Evolutionary conservation across 2,888 invertebrate species (phyloP), one percentile per base, ranked within the genome.

Genomic region (Eristalinus sepulchralis): DNA sequence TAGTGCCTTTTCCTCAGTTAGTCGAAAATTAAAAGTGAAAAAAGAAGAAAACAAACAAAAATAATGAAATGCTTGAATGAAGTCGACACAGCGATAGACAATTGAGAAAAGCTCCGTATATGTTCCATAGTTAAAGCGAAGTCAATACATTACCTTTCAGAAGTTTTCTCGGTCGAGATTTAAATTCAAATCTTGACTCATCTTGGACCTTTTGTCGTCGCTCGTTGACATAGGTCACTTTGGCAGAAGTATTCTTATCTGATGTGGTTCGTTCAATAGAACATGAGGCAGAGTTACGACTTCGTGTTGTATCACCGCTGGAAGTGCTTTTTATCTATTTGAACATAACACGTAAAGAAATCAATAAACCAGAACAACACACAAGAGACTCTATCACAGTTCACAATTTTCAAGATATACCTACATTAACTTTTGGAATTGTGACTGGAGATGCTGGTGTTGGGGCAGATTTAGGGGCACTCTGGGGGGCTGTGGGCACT

Each of bases 261-360:
- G 92, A 92, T 62, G 90, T 91, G 36, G 92, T 91, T 67, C 91
- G 92, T 81, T 92, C 92, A 68, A 92, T 92, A 13, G 92, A 92
- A 75, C 92, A 92, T 67, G 91, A 91, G 31, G 91, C 92, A 1
- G 92, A 93, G 60, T 92, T 92, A 62, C 92, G 92, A 78, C 92
- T 92, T 47, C 92, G 90, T 2, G 92, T 92, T 27, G 92, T 92
- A 67, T 92, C 92, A n/a, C 93, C 92, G 83, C 92, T 92, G 36
- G 93, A 92, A 66, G 92, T 90, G 88, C 91, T 92, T 88, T 92
- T 92, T 67, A 92, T 91, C 91, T 92, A 76, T 24, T 83, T 76
- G 63, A n/a, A 1, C 73, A 63, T n/a, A 17, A 39, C 17, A 1
- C n/a, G 10, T 31, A 59, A 66, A 59, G 13, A 63, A 31, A 10